Evolutionary conservation across 53 echinoderm and acorn worm species (phyloP).

Genomic region (Paracentrotus lividus): DNA sequence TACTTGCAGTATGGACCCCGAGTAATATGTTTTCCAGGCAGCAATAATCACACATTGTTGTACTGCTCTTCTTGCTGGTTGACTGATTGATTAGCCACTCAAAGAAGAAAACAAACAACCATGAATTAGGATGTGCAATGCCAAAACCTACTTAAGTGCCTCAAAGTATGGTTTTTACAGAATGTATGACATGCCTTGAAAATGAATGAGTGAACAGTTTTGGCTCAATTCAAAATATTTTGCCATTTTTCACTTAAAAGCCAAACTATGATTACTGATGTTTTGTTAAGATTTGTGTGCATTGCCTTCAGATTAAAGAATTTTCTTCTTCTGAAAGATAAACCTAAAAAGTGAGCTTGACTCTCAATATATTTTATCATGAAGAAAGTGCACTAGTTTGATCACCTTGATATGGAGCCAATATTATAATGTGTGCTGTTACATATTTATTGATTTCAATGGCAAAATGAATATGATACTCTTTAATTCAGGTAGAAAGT

Average conservation of each 20-base stretch:
- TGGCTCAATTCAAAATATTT: background rate
- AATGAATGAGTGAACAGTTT: background rate
- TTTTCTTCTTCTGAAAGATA: background rate
- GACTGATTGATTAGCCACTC: background rate
- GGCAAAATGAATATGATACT: background rate
- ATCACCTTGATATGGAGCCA: slow-evolving; percentile 22
- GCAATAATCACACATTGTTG: too few species aligned
- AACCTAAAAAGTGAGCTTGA: too few species aligned
- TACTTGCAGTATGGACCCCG: too few species aligned
- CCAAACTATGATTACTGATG: background rate
- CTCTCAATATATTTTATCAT: too few species aligned
- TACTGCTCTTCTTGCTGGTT: background rate
- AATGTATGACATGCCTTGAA: background rate
- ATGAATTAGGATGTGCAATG: background rate
- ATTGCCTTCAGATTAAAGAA: background rate
- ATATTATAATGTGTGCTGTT: slow-evolving; percentile 30
- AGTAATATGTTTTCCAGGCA: too few species aligned
- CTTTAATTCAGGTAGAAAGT: background rate
- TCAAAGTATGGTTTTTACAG: background rate
- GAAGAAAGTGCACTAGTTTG: slow-evolving; percentile 10
- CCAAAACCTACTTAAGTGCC: slow-evolving; percentile 22
- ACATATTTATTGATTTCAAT: slow-evolving; percentile 10
- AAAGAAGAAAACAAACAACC: slow-evolving; percentile 26
- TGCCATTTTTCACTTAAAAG: background rate
- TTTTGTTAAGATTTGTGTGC: background rate